A percentile compares a stretch with the other conserved stretches of the same genome.
Conservation (phyloP, 2,888 invertebrate genomes). For the Tipula vernalis region DNA sequence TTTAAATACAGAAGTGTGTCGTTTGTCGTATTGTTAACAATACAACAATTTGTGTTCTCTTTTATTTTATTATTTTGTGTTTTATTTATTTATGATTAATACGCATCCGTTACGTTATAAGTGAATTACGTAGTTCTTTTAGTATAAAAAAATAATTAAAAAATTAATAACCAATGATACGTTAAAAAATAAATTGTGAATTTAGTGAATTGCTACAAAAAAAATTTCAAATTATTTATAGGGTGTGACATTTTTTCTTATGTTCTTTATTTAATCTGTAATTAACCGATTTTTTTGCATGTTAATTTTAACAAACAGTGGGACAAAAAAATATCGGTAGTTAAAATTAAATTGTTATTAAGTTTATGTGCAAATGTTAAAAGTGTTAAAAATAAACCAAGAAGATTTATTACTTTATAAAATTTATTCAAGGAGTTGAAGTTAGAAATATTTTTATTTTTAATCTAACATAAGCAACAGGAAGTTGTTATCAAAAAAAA, state of each 20-base stretch:
- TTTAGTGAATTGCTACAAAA: background rate
- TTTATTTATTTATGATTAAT: background rate
- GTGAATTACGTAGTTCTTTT: background rate
- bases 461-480: background rate
- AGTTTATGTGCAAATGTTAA: background rate
- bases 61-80: background rate
- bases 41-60: background rate
- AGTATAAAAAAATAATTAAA: background rate
- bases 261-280: background rate
- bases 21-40: background rate
- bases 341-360: background rate
- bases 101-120: background rate
- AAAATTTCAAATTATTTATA: background rate
- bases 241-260: background rate
- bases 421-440: background rate
- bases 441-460: background rate
- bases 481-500: background rate
- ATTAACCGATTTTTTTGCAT: background rate
- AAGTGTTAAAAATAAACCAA: background rate
- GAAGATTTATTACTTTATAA: background rate
- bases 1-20: background rate
- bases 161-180: background rate
- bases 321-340: background rate
- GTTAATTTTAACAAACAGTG: background rate
- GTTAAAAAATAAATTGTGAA: background rate